These are phyloP conservation scores for Nomada hirtipes DNA, from an alignment of 2,888 invertebrate species.

Conservation along the genomic window DNA sequence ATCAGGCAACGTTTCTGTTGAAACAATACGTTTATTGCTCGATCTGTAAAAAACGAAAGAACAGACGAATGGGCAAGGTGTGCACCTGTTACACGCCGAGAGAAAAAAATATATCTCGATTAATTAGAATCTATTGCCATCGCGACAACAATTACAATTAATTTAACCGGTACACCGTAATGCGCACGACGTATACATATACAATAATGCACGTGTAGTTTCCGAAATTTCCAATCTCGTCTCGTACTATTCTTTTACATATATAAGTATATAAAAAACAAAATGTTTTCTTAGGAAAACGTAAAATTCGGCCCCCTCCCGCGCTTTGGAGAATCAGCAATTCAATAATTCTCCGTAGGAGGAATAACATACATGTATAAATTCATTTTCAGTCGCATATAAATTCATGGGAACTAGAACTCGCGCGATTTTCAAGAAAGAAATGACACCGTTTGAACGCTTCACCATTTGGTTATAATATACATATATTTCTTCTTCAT, in stretches of 20 bases:
- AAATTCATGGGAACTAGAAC: background rate
- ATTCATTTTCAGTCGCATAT: background rate
- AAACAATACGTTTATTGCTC: conserved; percentile 70
- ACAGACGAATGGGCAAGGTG: conserved; percentile 48
- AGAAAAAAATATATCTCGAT: conserved; percentile 57
- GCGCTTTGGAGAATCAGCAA: background rate
- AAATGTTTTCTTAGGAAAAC: background rate
- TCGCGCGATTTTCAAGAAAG: background rate
- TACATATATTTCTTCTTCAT: conserved; percentile 10
- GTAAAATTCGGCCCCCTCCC: background rate
- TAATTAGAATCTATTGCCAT: conserved; percentile 54
- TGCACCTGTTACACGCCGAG: conserved; percentile 54
- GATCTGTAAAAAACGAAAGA: conserved; percentile 65
- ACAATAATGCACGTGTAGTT: conserved; percentile 43
- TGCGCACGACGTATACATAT: conserved; percentile 33
- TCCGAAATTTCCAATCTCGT: conserved; percentile 39
- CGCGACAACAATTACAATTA: conserved; percentile 58
- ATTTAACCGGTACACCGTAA: conserved; percentile 45
- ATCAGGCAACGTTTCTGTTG: conserved; percentile 13
- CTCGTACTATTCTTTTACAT: background rate
- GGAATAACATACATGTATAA: background rate
- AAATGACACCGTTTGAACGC: background rate
- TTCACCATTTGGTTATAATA: background rate
- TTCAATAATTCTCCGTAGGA: background rate
- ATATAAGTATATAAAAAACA: background rate